These are phyloP conservation scores for Zosterops japonicus DNA, from an alignment of 2,113 vertebrate species.

Conservation along the genomic window DNA sequence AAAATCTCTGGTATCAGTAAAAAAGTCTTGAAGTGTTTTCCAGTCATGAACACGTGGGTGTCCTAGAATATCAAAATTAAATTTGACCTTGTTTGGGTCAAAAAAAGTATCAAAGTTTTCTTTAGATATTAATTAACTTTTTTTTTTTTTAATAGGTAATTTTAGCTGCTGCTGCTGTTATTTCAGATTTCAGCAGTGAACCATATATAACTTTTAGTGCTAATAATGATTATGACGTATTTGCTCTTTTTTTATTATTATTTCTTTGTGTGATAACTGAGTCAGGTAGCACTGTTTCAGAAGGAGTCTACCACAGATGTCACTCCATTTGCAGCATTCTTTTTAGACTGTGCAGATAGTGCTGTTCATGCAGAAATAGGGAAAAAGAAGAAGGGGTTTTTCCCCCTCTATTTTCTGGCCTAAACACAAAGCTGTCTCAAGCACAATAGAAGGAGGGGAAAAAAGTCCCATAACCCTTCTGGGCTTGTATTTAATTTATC, in stretches of 20 bases:
- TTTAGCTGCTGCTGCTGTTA: background rate
- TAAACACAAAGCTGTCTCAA: background rate
- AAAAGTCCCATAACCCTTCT: background rate
- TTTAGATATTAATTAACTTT: background rate
- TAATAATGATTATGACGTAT: background rate
- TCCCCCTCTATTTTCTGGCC: background rate
- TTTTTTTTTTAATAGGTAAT: background rate
- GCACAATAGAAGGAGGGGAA: accelerated
- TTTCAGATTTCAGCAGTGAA: background rate
- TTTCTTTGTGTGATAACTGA: background rate
- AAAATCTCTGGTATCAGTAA: background rate
- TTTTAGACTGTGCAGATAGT: background rate
- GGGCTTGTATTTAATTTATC: background rate
- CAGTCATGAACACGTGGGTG: background rate
- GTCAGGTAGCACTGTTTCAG: background rate
- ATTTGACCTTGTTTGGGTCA: background rate
- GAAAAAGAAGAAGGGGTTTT: background rate
- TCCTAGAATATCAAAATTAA: background rate
- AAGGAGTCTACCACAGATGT: background rate
- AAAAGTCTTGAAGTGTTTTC: background rate
- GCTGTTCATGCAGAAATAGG: background rate
- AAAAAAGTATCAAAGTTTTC: background rate
- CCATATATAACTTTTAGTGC: background rate
- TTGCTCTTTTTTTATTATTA: background rate
- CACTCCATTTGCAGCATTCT: background rate